Conservation (phyloP, 2,888 invertebrate genomes). For the Eupithecia subfuscata region DNA sequence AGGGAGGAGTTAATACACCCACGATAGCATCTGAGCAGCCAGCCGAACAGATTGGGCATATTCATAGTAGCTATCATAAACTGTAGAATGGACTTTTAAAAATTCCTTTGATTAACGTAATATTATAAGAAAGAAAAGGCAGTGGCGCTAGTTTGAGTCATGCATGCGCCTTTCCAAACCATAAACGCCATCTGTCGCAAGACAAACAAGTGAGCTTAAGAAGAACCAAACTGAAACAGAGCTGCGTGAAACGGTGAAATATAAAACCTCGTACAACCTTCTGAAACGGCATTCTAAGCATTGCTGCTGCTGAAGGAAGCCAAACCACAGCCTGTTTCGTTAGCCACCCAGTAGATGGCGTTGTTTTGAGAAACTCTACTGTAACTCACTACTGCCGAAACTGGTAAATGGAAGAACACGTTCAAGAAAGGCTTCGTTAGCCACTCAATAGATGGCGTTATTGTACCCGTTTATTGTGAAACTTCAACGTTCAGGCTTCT, state of each 20-base stretch:
- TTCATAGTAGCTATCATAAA: too few relatives aligned
- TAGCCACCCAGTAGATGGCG: not conserved
- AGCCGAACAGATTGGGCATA: too few relatives aligned
- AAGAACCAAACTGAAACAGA: not conserved
- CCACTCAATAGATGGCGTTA: constrained; percentile 14
- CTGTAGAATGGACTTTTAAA: too few relatives aligned
- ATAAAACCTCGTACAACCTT: not conserved
- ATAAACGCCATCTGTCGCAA: constrained; percentile 23
- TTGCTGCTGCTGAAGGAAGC: not conserved
- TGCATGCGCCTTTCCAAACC: too few relatives aligned
- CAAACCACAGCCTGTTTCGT: not conserved
- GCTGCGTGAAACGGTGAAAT: not conserved
- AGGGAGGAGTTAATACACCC: too few relatives aligned
- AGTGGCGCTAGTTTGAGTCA: too few relatives aligned
- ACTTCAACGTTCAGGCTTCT: not conserved
- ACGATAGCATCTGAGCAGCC: too few relatives aligned
- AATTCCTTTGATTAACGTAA: too few relatives aligned
- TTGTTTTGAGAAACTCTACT: not conserved
- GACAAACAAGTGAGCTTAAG: not conserved
- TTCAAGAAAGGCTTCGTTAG: not conserved
- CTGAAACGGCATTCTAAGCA: not conserved
- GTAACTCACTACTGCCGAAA: not conserved
- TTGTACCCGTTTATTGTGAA: not conserved
- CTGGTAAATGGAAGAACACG: not conserved
- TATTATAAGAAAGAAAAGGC: too few relatives aligned